phyloP scores from a whole-genome alignment of 2,888 invertebrate species.

The Tipula helvola region DNA sequence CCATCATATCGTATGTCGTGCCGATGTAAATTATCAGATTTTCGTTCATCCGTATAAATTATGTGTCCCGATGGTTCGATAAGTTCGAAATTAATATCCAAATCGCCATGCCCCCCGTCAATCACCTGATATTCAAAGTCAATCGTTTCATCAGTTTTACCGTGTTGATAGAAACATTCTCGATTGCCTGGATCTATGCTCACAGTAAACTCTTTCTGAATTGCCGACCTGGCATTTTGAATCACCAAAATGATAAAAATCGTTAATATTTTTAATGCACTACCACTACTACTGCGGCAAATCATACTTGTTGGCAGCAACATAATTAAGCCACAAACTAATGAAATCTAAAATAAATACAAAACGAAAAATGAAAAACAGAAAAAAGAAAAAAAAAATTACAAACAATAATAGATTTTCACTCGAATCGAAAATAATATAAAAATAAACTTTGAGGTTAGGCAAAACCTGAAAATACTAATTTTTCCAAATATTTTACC shows the following conservation, averaged over 20 bases:
- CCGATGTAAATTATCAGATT: constrained; percentile 55
- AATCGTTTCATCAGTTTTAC: constrained; percentile 47
- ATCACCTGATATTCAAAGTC: constrained; percentile 84
- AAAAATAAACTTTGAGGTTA: constrained; percentile 4
- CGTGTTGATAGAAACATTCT: constrained; percentile 64
- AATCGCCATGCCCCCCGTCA: constrained; percentile 68
- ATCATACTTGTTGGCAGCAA: background rate
- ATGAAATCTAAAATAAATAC: background rate
- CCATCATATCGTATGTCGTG: constrained; percentile 48
- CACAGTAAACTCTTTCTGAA: constrained; percentile 38
- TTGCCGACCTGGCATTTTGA: background rate
- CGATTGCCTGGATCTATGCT: constrained; percentile 57
- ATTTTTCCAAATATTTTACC: background rate
- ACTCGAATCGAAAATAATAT: background rate
- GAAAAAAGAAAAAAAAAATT: background rate
- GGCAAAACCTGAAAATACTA: background rate
- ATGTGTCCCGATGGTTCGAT: constrained; percentile 51
- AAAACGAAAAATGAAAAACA: background rate
- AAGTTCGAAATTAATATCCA: constrained; percentile 48
- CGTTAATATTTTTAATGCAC: background rate
- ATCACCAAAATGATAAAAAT: background rate
- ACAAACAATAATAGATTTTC: constrained; percentile 4
- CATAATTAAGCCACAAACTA: background rate
- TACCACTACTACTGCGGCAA: background rate
- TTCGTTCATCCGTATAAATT: constrained; percentile 55